Evolutionary conservation across 2,113 vertebrate genomes (phyloP).

Genomic region (Steatornis caripensis): DNA sequence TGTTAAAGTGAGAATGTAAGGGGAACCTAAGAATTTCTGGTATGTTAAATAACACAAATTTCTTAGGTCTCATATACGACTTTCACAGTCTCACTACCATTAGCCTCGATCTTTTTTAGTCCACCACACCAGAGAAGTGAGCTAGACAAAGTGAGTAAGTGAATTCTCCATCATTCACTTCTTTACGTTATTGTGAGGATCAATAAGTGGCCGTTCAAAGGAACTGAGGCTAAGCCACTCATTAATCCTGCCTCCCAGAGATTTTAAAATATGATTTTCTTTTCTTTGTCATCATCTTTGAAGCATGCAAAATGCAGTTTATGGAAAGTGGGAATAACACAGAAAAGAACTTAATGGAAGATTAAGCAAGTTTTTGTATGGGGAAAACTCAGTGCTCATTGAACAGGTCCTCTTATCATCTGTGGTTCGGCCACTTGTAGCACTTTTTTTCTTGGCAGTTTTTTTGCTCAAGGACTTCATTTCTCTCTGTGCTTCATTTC

Average conservation of each 20-base stretch:
- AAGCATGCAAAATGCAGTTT: neutral
- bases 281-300: constrained; percentile 20
- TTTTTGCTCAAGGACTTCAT: neutral
- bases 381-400: neutral
- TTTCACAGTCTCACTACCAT: neutral
- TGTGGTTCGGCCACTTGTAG: neutral
- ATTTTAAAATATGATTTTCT: constrained; percentile 58
- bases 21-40: neutral
- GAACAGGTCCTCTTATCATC: neutral
- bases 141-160: constrained; percentile 42
- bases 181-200: constrained; percentile 51
- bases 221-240: constrained; percentile 22
- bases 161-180: constrained; percentile 50
- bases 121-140: constrained; percentile 49
- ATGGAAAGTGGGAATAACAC: neutral
- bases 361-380: neutral
- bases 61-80: constrained; percentile 21
- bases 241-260: constrained; percentile 48
- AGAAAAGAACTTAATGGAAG: neutral
- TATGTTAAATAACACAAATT: neutral
- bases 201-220: constrained; percentile 63
- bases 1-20: neutral
- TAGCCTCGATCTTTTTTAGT: constrained; percentile 46
- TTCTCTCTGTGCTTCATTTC: neutral
- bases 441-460: neutral